These are phyloP conservation scores for Sepiola atlantica DNA, from an alignment of 2,888 invertebrate species.

Conservation along the genomic window DNA sequence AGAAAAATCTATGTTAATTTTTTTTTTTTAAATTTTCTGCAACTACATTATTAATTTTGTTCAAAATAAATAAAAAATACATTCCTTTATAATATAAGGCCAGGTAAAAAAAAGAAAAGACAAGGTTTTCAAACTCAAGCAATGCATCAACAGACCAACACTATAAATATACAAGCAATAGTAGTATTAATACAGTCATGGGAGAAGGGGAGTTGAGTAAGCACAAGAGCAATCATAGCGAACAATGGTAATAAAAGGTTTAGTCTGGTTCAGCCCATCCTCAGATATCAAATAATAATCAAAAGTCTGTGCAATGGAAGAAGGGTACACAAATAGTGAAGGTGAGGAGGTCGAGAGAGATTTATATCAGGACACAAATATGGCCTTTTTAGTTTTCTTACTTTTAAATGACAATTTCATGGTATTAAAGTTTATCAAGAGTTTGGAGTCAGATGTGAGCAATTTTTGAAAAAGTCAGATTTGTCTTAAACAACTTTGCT, in stretches of 20 bases:
- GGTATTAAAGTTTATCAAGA: too few relatives aligned
- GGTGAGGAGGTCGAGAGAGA: background rate
- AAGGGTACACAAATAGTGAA: background rate
- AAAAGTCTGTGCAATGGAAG: background rate
- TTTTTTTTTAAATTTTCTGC: too few relatives aligned
- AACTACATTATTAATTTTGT: too few relatives aligned
- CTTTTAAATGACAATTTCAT: too few relatives aligned
- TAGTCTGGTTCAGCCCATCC: background rate
- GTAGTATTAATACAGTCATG: background rate
- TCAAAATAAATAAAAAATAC: too few relatives aligned
- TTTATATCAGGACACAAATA: too few relatives aligned
- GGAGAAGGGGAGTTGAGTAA: background rate
- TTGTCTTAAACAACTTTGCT: too few relatives aligned
- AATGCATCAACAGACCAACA: background rate
- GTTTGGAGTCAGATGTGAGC: too few relatives aligned
- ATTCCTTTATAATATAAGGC: background rate
- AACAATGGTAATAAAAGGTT: background rate
- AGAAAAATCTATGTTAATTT: too few relatives aligned
- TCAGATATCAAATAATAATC: background rate
- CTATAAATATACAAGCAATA: constrained; percentile 10
- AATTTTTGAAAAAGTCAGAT: too few relatives aligned
- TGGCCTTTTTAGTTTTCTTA: too few relatives aligned
- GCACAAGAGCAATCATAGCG: background rate
- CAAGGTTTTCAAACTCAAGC: constrained; percentile 3
- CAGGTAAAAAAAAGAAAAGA: background rate